phyloP scores from a whole-genome alignment of 1,140 invertebrate species.

The Sminthurides bifidus region DNA sequence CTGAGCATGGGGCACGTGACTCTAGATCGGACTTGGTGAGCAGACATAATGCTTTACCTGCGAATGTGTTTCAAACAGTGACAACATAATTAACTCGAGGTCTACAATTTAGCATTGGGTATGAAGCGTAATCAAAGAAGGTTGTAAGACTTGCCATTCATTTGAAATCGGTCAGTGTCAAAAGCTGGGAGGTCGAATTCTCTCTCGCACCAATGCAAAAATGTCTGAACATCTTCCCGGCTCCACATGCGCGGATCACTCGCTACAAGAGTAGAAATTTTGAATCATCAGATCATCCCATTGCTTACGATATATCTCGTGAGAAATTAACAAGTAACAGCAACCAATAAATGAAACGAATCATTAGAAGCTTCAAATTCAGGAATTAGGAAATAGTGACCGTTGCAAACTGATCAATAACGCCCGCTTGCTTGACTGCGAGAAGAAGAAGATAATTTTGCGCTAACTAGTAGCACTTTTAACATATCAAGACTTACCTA shows the following conservation, averaged over 20 bases:
- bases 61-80: too few relatives aligned
- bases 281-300: slow-evolving; percentile 8
- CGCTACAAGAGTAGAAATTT: slow-evolving; percentile 42
- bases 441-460: too few relatives aligned
- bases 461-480: too few relatives aligned
- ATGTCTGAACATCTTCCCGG: slow-evolving; percentile 74
- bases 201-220: slow-evolving; percentile 80
- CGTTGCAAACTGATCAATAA: too few relatives aligned
- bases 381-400: too few relatives aligned
- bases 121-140: too few relatives aligned
- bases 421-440: too few relatives aligned
- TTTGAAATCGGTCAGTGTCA: slow-evolving; percentile 88
- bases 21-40: slow-evolving; percentile 78
- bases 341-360: too few relatives aligned
- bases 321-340: too few relatives aligned
- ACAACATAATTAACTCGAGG: slow-evolving; percentile 9
- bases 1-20: slow-evolving; percentile 77
- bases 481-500: slow-evolving; percentile 48
- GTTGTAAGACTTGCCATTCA: slow-evolving; percentile 64
- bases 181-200: slow-evolving; percentile 85
- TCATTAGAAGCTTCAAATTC: too few relatives aligned
- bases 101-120: too few relatives aligned
- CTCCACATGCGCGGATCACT: slow-evolving; percentile 80
- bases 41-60: slow-evolving; percentile 80
- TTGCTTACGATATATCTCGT: too few relatives aligned